These are phyloP conservation scores for Drosophila kikkawai DNA, from an alignment of 1,140 invertebrate genomes.

Conservation along the genomic window DNA sequence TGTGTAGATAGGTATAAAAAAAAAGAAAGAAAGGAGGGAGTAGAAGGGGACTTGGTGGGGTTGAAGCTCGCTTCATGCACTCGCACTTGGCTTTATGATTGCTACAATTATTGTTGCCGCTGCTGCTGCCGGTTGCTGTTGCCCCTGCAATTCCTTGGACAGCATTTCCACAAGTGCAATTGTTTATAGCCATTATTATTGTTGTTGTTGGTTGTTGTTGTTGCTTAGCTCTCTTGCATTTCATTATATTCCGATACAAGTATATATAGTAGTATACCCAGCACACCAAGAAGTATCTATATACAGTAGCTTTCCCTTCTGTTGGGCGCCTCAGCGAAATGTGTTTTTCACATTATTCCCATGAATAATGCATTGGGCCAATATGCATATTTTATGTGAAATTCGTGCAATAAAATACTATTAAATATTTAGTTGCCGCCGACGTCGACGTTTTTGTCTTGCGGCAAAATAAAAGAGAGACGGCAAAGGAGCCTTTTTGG, in stretches of 20 bases:
- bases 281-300: slow-evolving; percentile 41
- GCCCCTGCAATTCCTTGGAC: slow-evolving; percentile 50
- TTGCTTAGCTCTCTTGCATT: slow-evolving; percentile 58
- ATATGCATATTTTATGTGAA: slow-evolving; percentile 84
- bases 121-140: slow-evolving; percentile 35
- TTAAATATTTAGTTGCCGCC: slow-evolving; percentile 82
- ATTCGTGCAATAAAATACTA: slow-evolving; percentile 84
- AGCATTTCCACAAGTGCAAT: slow-evolving; percentile 67
- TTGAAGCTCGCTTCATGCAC: slow-evolving; percentile 64
- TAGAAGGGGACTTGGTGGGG: slow-evolving; percentile 9
- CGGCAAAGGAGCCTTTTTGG: background rate
- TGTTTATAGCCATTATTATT: slow-evolving; percentile 45
- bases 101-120: slow-evolving; percentile 71
- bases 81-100: slow-evolving; percentile 83
- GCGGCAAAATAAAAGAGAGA: slow-evolving; percentile 33
- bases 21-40: slow-evolving; percentile 9
- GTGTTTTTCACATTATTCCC: slow-evolving; percentile 83
- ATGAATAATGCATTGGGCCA: slow-evolving; percentile 82
- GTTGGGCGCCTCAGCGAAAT: slow-evolving; percentile 51
- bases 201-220: slow-evolving; percentile 8
- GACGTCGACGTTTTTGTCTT: slow-evolving; percentile 42
- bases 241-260: slow-evolving; percentile 58
- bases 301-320: slow-evolving; percentile 25
- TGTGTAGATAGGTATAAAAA: slow-evolving; percentile 5
- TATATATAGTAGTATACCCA: slow-evolving; percentile 16